These are phyloP conservation scores for Pogona vitticeps DNA, from an alignment of 2,113 vertebrate species.

Conservation along the genomic window DNA sequence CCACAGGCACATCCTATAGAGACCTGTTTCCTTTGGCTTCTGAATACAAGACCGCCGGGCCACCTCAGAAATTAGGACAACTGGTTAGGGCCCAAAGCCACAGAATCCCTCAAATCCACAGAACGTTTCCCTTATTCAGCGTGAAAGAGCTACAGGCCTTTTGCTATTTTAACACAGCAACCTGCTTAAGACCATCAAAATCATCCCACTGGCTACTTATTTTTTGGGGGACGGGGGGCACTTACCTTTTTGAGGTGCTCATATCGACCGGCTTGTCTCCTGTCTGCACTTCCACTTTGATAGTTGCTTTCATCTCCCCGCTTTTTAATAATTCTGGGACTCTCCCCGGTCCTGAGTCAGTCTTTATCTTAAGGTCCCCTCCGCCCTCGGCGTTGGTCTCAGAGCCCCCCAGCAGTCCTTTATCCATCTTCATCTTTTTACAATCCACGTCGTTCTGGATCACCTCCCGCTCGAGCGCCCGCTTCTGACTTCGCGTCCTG, in stretches of 20 bases:
- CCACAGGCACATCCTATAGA: too few relatives aligned
- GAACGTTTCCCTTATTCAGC: too few relatives aligned
- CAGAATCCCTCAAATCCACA: too few relatives aligned
- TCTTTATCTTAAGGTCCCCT: conserved; percentile 71
- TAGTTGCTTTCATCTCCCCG: conserved; percentile 83
- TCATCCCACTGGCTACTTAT: too few relatives aligned
- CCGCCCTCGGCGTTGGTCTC: conserved; percentile 58
- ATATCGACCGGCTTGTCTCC: conserved; percentile 94
- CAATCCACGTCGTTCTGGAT: conserved; percentile 79
- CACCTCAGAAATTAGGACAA: too few relatives aligned
- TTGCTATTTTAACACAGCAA: too few relatives aligned
- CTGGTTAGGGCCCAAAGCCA: too few relatives aligned
- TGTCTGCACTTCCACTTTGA: conserved; percentile 87
- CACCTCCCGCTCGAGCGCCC: conserved; percentile 87
- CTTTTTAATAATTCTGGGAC: conserved; percentile 80
- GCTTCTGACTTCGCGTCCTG: conserved; percentile 95
- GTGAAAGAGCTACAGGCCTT: too few relatives aligned
- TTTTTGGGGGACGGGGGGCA: too few relatives aligned
- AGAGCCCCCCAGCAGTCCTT: conserved; percentile 61
- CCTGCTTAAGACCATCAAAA: too few relatives aligned
- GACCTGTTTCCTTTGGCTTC: too few relatives aligned
- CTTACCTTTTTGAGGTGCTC: conserved; percentile 95
- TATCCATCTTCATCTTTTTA: conserved; percentile 91
- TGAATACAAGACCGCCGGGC: too few relatives aligned
- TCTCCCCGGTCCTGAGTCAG: conserved; percentile 74